phyloP scores from a whole-genome alignment of 2,888 invertebrate genomes.

The Drosophila macrothrix region DNA sequence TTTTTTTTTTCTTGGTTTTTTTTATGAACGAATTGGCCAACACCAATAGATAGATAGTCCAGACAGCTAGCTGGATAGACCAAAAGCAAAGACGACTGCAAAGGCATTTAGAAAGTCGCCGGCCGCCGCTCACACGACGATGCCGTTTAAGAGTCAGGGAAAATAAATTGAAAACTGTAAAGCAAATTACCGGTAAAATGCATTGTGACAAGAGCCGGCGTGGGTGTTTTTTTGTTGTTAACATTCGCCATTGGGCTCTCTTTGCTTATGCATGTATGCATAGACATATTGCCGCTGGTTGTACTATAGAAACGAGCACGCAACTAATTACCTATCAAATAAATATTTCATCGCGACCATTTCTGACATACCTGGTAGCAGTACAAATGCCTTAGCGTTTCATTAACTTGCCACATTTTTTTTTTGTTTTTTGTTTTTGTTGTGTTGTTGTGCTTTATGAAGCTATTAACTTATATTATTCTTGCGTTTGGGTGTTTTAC shows the following conservation, averaged over 20 bases:
- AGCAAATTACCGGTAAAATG: conserved; percentile 79
- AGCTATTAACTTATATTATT: conserved; percentile 2
- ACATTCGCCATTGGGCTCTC: conserved; percentile 32
- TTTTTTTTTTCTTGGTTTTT: conserved; percentile 23
- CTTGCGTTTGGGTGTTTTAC: conserved; percentile 5
- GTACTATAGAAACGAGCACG: conserved; percentile 11
- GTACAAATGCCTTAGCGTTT: neutral
- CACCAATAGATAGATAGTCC: conserved; percentile 68
- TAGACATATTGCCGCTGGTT: conserved; percentile 11
- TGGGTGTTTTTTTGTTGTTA: conserved; percentile 52
- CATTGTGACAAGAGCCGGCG: conserved; percentile 78
- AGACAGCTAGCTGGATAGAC: conserved; percentile 54
- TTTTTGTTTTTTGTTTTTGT: neutral
- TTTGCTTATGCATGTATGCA: conserved; percentile 20
- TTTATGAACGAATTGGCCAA: conserved; percentile 71
- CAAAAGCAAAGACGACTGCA: conserved; percentile 43
- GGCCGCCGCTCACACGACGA: conserved; percentile 63
- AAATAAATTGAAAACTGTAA: conserved; percentile 80
- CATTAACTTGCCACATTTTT: neutral
- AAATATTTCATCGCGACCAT: conserved; percentile 29
- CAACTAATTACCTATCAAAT: conserved; percentile 43
- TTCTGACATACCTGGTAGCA: conserved; percentile 4
- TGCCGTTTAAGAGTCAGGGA: conserved; percentile 65
- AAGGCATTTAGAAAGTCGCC: conserved; percentile 78
- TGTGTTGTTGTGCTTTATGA: neutral